A percentile compares a stretch with the other conserved stretches of the same genome.
These are phyloP conservation scores for Iselma pallidipennis DNA, from an alignment of 2,888 invertebrate genomes.

Conservation along the genomic window DNA sequence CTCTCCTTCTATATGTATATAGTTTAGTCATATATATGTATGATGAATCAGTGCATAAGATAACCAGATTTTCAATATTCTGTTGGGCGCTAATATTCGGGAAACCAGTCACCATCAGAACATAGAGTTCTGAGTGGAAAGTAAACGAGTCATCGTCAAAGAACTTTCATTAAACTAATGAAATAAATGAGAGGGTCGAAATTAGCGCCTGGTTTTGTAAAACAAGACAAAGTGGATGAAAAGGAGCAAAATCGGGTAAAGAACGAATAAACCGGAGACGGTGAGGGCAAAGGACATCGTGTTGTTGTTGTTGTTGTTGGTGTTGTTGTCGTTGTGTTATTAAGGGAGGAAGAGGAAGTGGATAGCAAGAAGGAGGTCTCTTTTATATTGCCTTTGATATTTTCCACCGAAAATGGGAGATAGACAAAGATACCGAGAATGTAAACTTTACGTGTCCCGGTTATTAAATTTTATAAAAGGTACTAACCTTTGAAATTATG, in stretches of 20 bases:
- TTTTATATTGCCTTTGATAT: constrained; percentile 45
- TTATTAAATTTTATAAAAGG: constrained; percentile 45
- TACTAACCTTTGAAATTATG: constrained; percentile 40
- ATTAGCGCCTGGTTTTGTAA: constrained; percentile 48
- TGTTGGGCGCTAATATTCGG: constrained; percentile 28
- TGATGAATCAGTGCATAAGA: constrained; percentile 31
- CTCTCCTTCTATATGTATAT: too few species aligned
- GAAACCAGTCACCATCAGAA: constrained; percentile 25
- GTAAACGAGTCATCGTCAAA: constrained; percentile 46
- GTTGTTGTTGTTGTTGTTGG: background rate
- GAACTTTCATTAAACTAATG: constrained; percentile 50
- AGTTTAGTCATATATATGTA: background rate
- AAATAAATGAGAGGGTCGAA: constrained; percentile 49
- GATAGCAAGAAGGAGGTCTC: constrained; percentile 31
- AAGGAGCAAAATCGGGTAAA: constrained; percentile 6
- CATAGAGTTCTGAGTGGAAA: constrained; percentile 37
- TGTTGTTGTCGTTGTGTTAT: background rate
- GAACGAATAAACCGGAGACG: background rate
- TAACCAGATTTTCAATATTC: constrained; percentile 44
- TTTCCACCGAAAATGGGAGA: constrained; percentile 24
- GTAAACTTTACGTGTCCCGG: constrained; percentile 46
- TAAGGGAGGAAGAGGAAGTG: constrained; percentile 32
- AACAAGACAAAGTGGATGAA: constrained; percentile 35
- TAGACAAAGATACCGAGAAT: constrained; percentile 25
- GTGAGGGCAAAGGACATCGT: background rate